These are phyloP conservation scores for Protodeltote pygarga DNA, from an alignment of 2,888 invertebrate genomes.

Conservation along the genomic window DNA sequence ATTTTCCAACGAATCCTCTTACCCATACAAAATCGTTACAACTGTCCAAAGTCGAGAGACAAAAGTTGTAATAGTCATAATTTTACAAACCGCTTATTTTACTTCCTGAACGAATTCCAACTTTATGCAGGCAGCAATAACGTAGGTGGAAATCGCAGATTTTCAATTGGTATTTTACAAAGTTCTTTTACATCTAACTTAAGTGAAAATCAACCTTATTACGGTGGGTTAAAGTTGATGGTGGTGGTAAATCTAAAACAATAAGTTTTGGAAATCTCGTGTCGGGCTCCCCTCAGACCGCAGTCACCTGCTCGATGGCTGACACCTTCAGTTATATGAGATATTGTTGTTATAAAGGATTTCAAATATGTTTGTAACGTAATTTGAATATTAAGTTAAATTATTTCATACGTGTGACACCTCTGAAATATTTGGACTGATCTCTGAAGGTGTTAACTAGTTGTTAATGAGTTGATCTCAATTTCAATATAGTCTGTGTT, in stretches of 20 bases:
- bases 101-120: constrained; percentile 37
- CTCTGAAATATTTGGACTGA: no score
- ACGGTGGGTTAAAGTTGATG: constrained; percentile 12
- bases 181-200: constrained; percentile 20
- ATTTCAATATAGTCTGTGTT: no score
- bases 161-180: constrained; percentile 48
- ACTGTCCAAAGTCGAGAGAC: constrained; percentile 50
- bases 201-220: constrained; percentile 31
- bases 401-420: constrained; percentile 1
- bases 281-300: constrained; percentile 64
- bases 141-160: constrained; percentile 44
- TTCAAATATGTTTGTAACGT: constrained; percentile 48
- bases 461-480: no score
- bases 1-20: constrained; percentile 31
- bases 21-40: constrained; percentile 51
- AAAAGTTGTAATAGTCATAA: constrained; percentile 53
- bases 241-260: constrained; percentile 13
- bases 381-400: constrained; percentile 6
- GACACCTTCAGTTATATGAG: constrained; percentile 66
- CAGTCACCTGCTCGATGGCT: constrained; percentile 69
- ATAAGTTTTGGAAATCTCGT: constrained; percentile 50
- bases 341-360: constrained; percentile 60
- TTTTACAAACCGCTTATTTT: constrained; percentile 24
- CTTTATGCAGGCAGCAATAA: constrained; percentile 51
- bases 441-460: not conserved